Evolutionary conservation across 2,888 invertebrate species (phyloP).

Genomic region (Ceriagrion tenellum): DNA sequence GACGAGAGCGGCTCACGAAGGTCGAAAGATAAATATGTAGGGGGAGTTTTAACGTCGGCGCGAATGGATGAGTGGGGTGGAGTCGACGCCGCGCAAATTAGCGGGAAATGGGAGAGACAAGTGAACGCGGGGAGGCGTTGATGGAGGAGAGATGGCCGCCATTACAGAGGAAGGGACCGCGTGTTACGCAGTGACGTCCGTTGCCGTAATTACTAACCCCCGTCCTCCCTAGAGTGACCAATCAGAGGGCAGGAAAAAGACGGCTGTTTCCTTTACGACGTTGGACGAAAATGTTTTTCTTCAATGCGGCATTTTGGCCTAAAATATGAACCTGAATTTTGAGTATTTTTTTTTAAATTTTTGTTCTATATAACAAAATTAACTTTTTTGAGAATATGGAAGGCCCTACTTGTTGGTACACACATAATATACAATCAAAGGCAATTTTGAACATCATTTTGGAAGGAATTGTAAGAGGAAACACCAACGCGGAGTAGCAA

Average conservation of each 20-base stretch:
- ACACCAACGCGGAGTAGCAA: no score
- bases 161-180: not conserved
- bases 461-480: no score
- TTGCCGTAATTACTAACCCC: not conserved
- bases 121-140: not conserved
- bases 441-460: no score
- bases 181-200: conserved; percentile 3
- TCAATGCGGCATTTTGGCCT: no score
- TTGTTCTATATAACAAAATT: no score
- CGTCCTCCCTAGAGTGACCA: not conserved
- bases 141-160: not conserved
- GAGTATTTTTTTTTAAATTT: no score
- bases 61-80: not conserved
- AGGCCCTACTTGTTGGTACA: no score
- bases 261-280: not conserved
- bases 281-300: no score
- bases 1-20: not conserved
- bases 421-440: no score
- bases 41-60: not conserved
- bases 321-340: no score
- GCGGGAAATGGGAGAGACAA: conserved; percentile 11
- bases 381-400: no score
- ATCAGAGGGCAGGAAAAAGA: not conserved
- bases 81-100: not conserved
- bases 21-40: not conserved